These are phyloP conservation scores for Deroplatys truncata DNA, from an alignment of 2,888 invertebrate genomes.

Conservation along the genomic window DNA sequence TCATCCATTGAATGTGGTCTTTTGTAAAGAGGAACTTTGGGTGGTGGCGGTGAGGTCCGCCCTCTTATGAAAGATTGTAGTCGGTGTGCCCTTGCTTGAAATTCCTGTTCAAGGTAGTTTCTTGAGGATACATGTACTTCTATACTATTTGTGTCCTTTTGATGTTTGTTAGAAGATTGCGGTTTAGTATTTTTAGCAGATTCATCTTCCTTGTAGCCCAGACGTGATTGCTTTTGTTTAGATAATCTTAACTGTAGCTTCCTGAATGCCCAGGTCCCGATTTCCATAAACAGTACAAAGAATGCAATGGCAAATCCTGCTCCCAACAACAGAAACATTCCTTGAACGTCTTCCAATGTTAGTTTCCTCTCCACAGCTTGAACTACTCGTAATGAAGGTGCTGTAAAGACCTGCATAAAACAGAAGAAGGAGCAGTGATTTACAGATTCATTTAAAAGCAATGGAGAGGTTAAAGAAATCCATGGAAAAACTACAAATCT, in stretches of 20 bases:
- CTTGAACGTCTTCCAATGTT: constrained; percentile 76
- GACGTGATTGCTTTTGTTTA: neutral
- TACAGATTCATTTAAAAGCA: no score
- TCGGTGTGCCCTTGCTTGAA: neutral
- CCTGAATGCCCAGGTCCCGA: neutral
- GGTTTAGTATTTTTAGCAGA: neutral
- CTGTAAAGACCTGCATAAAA: constrained; percentile 45
- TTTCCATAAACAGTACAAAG: constrained; percentile 48
- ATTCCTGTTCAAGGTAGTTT: neutral
- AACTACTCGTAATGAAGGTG: constrained; percentile 44
- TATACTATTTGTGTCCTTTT: no score
- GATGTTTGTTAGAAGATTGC: no score
- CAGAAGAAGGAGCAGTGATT: no score
- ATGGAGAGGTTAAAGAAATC: no score
- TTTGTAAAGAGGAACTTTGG: neutral
- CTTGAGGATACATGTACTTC: neutral
- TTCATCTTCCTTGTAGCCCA: neutral
- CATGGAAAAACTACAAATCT: no score
- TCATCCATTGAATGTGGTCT: neutral
- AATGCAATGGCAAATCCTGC: constrained; percentile 64
- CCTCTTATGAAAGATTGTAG: neutral
- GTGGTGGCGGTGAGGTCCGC: neutral
- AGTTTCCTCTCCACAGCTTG: constrained; percentile 65
- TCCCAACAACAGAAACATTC: constrained; percentile 72
- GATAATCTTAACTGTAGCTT: neutral